phyloP scores from a whole-genome alignment of 2,113 vertebrate species.

The Micromys minutus region DNA sequence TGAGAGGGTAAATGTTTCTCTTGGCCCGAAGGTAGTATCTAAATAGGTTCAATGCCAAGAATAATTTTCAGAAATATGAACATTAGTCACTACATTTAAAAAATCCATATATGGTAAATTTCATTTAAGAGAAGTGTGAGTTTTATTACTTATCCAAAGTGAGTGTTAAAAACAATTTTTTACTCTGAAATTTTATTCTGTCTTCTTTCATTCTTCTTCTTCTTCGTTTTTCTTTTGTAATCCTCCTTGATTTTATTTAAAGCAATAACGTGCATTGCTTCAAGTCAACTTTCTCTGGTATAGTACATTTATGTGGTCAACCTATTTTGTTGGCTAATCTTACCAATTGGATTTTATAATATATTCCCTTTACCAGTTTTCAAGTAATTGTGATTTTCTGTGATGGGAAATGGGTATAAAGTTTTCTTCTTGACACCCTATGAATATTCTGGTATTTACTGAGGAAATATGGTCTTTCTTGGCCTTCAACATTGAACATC shows the following conservation, averaged over 20 bases:
- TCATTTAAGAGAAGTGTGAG: conserved; percentile 53
- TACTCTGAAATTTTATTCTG: not conserved
- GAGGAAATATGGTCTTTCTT: not conserved
- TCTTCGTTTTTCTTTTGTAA: not conserved
- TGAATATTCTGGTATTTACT: not conserved
- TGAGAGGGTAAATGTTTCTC: conserved; percentile 45
- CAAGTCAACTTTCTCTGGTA: not conserved
- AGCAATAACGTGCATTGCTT: not conserved
- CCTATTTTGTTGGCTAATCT: not conserved
- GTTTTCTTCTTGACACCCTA: not conserved
- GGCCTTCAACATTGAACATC: not conserved
- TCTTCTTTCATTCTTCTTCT: not conserved
- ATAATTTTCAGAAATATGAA: conserved; percentile 59
- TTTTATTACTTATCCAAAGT: conserved; percentile 31
- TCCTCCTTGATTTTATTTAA: conserved; percentile 10
- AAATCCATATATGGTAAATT: conserved; percentile 50
- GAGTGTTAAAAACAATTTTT: conserved; percentile 49
- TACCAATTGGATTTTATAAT: not conserved
- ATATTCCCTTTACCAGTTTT: not conserved
- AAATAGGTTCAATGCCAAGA: conserved; percentile 56
- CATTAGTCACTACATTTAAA: conserved; percentile 58
- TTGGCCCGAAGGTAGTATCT: conserved; percentile 51
- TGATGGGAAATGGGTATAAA: not conserved
- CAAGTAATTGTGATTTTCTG: not conserved
- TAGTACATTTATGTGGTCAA: not conserved